These are phyloP conservation scores for Sinonovacula constricta DNA, from an alignment of 1,140 invertebrate species.

Conservation along the genomic window DNA sequence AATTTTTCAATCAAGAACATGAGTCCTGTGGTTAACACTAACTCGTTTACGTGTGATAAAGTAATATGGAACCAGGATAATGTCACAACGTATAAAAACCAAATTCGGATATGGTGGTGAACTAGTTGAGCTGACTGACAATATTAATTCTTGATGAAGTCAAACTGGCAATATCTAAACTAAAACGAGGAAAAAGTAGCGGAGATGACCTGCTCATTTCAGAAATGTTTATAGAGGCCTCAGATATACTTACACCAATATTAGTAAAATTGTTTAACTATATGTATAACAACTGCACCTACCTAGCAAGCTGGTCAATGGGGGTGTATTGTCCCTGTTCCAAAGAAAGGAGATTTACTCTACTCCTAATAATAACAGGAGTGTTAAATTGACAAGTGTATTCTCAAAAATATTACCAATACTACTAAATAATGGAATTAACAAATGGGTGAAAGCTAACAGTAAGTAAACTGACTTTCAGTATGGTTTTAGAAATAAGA, in stretches of 20 bases:
- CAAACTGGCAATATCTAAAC: not conserved
- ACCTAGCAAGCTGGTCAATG: not conserved
- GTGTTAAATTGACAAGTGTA: not conserved
- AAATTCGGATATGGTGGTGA: too few species aligned
- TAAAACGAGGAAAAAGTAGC: conserved; percentile 1
- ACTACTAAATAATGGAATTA: not conserved
- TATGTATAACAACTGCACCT: not conserved
- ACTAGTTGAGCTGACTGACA: too few species aligned
- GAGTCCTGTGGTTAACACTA: too few species aligned
- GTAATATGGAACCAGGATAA: too few species aligned
- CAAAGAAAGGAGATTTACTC: conserved; percentile 6
- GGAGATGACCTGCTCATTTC: conserved; percentile 7
- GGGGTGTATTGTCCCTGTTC: conserved; percentile 7
- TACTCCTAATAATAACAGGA: not conserved
- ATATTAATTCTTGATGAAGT: not conserved
- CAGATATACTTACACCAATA: not conserved
- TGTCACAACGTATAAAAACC: too few species aligned
- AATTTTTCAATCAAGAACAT: too few species aligned
- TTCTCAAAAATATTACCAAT: conserved; percentile 3
- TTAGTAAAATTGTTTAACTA: conserved; percentile 7
- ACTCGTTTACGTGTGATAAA: too few species aligned
- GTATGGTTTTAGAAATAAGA: not conserved
- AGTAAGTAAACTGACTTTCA: too few species aligned
- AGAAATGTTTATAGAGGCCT: not conserved
- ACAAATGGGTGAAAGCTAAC: not conserved